These are phyloP conservation scores for Hystrix cristata DNA, from an alignment of 2,113 vertebrate species.

Conservation along the genomic window DNA sequence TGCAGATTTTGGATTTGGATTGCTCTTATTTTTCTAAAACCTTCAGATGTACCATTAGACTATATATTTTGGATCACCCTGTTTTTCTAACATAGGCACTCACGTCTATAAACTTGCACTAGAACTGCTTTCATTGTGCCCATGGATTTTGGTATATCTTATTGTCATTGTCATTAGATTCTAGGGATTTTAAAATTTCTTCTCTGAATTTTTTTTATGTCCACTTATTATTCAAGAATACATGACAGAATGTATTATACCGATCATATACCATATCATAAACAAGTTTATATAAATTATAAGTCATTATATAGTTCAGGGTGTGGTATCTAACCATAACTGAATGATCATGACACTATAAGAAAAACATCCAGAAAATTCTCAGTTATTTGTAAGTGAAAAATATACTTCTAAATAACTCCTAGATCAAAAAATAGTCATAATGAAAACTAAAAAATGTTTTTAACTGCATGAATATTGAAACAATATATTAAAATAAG, in stretches of 20 bases:
- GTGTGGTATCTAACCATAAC: neutral
- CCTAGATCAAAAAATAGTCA: neutral
- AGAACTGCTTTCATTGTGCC: neutral
- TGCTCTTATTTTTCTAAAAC: neutral
- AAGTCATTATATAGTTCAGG: neutral
- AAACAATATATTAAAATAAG: neutral
- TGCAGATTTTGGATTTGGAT: neutral
- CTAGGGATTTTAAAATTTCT: neutral
- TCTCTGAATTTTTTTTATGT: neutral
- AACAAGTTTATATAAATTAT: neutral
- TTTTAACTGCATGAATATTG: neutral
- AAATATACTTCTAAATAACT: neutral
- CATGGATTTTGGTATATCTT: neutral
- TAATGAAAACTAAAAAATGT: neutral
- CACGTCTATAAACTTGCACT: neutral
- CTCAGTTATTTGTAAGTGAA: slow-evolving; percentile 24
- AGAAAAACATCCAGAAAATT: neutral
- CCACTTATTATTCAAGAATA: neutral
- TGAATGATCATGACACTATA: neutral
- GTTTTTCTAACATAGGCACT: neutral
- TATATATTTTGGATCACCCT: neutral
- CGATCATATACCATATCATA: neutral
- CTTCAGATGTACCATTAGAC: neutral
- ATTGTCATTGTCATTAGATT: neutral
- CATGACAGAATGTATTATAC: neutral